Conservation (phyloP, 2,888 invertebrate genomes). For the Troides helena region DNA sequence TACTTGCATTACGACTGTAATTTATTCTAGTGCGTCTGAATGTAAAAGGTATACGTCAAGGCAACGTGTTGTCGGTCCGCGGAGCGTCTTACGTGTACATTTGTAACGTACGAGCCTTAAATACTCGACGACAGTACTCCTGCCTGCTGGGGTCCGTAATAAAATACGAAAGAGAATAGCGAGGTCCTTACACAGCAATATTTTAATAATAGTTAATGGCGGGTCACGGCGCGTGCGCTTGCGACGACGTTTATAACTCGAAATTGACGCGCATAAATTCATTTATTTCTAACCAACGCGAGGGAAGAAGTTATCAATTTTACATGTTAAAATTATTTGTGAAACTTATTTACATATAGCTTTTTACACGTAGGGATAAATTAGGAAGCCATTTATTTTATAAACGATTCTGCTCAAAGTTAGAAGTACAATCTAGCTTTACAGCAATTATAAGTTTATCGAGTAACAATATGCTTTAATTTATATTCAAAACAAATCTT, state of each 20-base stretch:
- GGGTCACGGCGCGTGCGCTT: slow-evolving; percentile 68
- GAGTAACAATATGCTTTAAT: too few relatives aligned
- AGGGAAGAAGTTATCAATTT: too few relatives aligned
- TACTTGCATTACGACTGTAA: slow-evolving; percentile 56
- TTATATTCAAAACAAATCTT: too few relatives aligned
- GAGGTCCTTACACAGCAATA: slow-evolving; percentile 72
- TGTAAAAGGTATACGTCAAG: slow-evolving; percentile 54
- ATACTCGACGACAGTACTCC: slow-evolving; percentile 75
- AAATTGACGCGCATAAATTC: slow-evolving; percentile 73
- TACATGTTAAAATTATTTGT: too few relatives aligned
- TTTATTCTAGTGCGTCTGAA: slow-evolving; percentile 64
- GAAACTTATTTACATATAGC: too few relatives aligned
- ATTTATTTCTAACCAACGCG: slow-evolving; percentile 35
- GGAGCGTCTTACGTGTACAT: slow-evolving; percentile 68
- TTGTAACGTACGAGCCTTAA: slow-evolving; percentile 73
- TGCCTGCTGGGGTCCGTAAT: slow-evolving; percentile 62
- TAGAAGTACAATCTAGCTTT: too few relatives aligned
- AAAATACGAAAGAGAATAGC: slow-evolving; percentile 76
- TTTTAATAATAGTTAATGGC: slow-evolving; percentile 79
- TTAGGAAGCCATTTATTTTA: too few relatives aligned
- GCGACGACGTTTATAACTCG: slow-evolving; percentile 74
- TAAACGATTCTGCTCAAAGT: too few relatives aligned
- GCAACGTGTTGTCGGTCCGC: slow-evolving; percentile 48
- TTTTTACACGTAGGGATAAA: too few relatives aligned
- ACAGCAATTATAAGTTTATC: too few relatives aligned